Conservation (phyloP, 1,140 invertebrate species). For the Sinella curviseta region DNA sequence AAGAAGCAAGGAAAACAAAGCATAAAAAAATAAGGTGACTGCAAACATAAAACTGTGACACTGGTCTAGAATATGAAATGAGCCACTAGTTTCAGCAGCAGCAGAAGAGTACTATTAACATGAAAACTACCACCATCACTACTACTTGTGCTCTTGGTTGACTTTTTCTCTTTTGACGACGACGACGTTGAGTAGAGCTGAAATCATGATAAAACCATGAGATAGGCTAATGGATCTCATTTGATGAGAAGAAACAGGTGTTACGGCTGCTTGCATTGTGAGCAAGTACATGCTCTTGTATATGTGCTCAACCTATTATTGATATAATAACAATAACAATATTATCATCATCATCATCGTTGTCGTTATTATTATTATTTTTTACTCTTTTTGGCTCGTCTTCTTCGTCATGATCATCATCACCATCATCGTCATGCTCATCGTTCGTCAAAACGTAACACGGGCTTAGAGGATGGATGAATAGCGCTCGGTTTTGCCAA, state of each 20-base stretch:
- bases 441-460: no score
- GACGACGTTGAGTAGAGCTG: neutral
- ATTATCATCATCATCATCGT: neutral
- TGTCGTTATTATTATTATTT: neutral
- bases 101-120: no score
- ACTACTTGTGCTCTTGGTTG: neutral
- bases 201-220: slow-evolving; percentile 4
- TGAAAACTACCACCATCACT: neutral
- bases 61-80: slow-evolving; percentile 15
- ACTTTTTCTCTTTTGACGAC: neutral
- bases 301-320: neutral
- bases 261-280: neutral
- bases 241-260: slow-evolving; percentile 17
- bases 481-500: neutral
- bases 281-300: neutral
- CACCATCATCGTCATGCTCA: no score
- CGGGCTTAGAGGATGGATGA: neutral
- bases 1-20: no score
- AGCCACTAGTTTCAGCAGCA: neutral
- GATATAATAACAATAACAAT: slow-evolving; percentile 3
- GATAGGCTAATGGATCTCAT: slow-evolving; percentile 17
- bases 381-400: neutral
- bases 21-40: slow-evolving; percentile 7
- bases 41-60: slow-evolving; percentile 6
- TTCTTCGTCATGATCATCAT: no score